Evolutionary conservation across 2,888 invertebrate species (phyloP).

Genomic region (Lypha dubia): DNA sequence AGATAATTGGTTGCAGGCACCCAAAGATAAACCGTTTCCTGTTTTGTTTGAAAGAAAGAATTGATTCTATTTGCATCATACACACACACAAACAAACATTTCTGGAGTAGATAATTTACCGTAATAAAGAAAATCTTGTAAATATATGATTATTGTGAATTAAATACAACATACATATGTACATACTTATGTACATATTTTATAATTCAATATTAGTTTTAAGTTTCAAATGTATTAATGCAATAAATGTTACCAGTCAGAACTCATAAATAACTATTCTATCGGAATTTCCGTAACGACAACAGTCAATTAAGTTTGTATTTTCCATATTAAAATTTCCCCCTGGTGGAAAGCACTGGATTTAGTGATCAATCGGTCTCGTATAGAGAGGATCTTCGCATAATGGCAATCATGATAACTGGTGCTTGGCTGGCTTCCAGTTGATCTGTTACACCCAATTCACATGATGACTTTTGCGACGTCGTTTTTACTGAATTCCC

Average conservation of each 20-base stretch:
- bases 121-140: background rate
- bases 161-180: too few relatives aligned
- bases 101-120: background rate
- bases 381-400: too few relatives aligned
- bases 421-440: too few relatives aligned
- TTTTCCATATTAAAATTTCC: too few relatives aligned
- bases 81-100: background rate
- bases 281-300: background rate
- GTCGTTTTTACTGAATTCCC: too few relatives aligned
- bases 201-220: constrained; percentile 14
- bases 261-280: background rate
- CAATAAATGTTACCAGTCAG: constrained; percentile 24
- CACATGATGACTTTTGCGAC: too few relatives aligned
- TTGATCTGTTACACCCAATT: too few relatives aligned
- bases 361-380: too few relatives aligned
- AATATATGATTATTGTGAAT: background rate
- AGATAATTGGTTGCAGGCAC: constrained; percentile 94
- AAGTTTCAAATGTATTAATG: constrained; percentile 54
- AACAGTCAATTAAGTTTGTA: too few relatives aligned
- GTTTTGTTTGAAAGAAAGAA: constrained; percentile 85
- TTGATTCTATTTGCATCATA: constrained; percentile 66
- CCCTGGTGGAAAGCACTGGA: too few relatives aligned
- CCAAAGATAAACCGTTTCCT: constrained; percentile 87
- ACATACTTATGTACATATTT: too few relatives aligned
- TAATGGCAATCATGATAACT: too few relatives aligned